Evolutionary conservation across 2,797 vertebrate genomes (phyloP), one percentile per base, ranked within the genome.

Genomic region (Arctocebus calabarensis): DNA sequence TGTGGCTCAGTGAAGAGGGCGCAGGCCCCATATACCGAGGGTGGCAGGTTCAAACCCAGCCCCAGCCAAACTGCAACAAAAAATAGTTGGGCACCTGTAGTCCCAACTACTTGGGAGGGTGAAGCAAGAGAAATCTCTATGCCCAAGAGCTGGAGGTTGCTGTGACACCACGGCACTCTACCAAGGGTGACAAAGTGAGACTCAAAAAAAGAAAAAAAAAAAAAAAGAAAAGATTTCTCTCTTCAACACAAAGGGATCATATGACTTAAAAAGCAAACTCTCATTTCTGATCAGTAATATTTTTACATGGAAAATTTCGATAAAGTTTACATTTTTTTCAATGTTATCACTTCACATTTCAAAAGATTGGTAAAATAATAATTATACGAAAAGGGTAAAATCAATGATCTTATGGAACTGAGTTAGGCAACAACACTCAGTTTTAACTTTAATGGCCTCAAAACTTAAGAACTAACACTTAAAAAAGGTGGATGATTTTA

Each of bases 201-300:
- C 48, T 52, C 48, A 14, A 52, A 52, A 52, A 52, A 52, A 45
- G 10, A 45, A 45, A 45, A 74, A 52, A 52, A 52, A 52, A n/a
- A n/a, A 45, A 45, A n/a, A 45, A 45, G 10, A 45, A 45, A 45
- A 74, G 19, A 88, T 88, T 73, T 88, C 25, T 86, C 55, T 61
- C 34, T 75, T 90, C 29, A 70, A 48, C 29, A 55, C 88, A 94
- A 84, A 5, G 93, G 34, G n/a, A 88, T 64, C 20, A 74, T 45
- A 89, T 25, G 37, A 37, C 66, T 87, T 94, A 61, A 93, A 97
- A 90, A 77, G 34, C 34, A 96, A 93, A 91, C 23, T 79, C n/a
- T 85, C 68, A 94, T 90, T 88, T 95, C 88, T 70, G 25, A 85
- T 86, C 64, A 92, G 43, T 23, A 84, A 9, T 74, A 83, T 89